Percentiles rank a stretch among this genome's conserved stretches.
Evolutionary conservation across 2,797 vertebrate species (phyloP).

Genomic region (Anisognathus igniventris): DNA sequence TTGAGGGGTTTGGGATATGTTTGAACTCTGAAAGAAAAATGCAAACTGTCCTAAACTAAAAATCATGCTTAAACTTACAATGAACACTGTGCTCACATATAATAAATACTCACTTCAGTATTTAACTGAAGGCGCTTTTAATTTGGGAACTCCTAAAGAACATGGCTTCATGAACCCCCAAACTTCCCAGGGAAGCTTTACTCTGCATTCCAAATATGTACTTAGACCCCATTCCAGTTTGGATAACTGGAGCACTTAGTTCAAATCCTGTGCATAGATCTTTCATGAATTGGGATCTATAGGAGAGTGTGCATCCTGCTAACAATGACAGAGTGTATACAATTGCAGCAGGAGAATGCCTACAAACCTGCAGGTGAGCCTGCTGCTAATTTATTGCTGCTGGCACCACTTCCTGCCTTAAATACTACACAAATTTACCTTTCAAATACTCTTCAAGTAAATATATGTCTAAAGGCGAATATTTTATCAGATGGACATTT

Average conservation of each 20-base stretch:
- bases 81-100: neutral
- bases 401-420: constrained; percentile 19
- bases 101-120: neutral
- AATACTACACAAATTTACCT: constrained; percentile 64
- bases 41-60: neutral
- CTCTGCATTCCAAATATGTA: neutral
- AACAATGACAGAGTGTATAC: neutral
- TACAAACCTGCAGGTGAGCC: neutral
- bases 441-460: constrained; percentile 57
- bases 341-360: neutral
- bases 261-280: neutral
- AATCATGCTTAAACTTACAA: neutral
- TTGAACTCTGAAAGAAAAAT: neutral
- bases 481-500: constrained; percentile 64
- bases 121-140: neutral
- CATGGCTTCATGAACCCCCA: neutral
- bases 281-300: neutral
- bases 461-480: constrained; percentile 53
- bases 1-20: neutral
- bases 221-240: neutral
- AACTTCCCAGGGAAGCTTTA: neutral
- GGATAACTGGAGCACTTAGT: neutral
- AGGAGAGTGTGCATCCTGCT: neutral
- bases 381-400: constrained; percentile 34
- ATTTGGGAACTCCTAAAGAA: neutral